Evolutionary conservation across 1,140 invertebrate species (phyloP).

Genomic region (Zaprionus kolodkinae): DNA sequence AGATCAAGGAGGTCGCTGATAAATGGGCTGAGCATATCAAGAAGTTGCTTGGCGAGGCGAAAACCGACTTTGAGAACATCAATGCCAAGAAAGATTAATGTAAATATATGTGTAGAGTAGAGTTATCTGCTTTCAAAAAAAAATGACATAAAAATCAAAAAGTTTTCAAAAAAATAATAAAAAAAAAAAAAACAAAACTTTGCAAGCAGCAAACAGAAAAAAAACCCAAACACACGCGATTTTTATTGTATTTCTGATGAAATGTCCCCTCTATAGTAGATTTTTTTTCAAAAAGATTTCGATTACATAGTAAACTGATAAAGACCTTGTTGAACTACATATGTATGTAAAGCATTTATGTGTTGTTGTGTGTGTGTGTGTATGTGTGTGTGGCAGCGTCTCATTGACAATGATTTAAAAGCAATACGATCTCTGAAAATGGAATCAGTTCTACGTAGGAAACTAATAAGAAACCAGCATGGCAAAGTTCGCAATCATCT

Average conservation of each 20-base stretch:
- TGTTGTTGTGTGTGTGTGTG: too few species aligned
- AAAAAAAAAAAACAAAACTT: neutral
- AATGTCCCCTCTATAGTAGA: too few species aligned
- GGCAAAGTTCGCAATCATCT: constrained; percentile 24
- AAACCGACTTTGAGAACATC: neutral
- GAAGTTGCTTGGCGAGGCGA: neutral
- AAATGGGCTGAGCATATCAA: constrained; percentile 6
- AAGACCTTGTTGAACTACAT: too few species aligned
- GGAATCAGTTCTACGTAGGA: constrained; percentile 7
- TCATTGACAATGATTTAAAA: too few species aligned
- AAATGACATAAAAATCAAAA: neutral
- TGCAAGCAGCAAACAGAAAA: neutral
- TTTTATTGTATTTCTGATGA: neutral
- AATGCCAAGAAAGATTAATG: neutral
- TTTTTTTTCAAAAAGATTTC: too few species aligned
- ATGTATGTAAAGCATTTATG: too few species aligned
- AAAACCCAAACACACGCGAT: neutral
- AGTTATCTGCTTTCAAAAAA: too few species aligned
- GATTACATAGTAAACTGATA: too few species aligned
- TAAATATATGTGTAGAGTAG: neutral
- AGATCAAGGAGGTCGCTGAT: constrained; percentile 2
- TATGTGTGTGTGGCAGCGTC: too few species aligned
- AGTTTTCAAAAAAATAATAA: neutral
- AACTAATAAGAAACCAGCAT: neutral
- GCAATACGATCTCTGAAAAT: too few species aligned